Evolutionary conservation across 2,888 invertebrate genomes (phyloP).

Genomic region (Dermolepida albohirtum): DNA sequence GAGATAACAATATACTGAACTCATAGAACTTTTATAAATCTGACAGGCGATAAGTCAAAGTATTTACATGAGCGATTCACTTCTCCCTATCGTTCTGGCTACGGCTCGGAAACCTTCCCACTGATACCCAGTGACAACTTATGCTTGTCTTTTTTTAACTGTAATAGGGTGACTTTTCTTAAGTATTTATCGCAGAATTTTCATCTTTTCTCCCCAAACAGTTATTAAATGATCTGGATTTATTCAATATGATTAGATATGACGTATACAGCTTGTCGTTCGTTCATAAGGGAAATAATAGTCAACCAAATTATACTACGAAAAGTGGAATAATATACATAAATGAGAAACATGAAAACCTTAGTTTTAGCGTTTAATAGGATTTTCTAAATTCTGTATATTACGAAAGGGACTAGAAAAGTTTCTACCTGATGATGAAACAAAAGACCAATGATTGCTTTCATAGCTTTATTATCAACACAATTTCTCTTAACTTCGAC

Average conservation of each 20-base stretch:
- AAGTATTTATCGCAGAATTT: slow-evolving; percentile 27
- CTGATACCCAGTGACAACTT: slow-evolving; percentile 47
- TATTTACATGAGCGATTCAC: slow-evolving; percentile 57
- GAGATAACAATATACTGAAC: slow-evolving; percentile 59
- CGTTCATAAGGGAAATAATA: too few species aligned
- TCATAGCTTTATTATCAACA: too few species aligned
- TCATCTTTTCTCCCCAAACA: slow-evolving; percentile 17
- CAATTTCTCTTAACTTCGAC: too few species aligned
- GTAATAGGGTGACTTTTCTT: slow-evolving; percentile 23
- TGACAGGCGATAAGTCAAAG: slow-evolving; percentile 60
- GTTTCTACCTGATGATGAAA: too few species aligned
- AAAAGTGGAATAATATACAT: too few species aligned
- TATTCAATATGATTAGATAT: neutral
- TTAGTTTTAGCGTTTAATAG: too few species aligned
- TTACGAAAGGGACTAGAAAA: too few species aligned
- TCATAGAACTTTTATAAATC: slow-evolving; percentile 59
- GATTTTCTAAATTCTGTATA: too few species aligned
- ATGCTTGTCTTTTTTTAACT: slow-evolving; percentile 44
- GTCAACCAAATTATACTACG: too few species aligned
- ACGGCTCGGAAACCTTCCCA: slow-evolving; percentile 36
- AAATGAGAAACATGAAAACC: too few species aligned
- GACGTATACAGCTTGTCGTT: too few species aligned
- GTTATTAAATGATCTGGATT: slow-evolving; percentile 26
- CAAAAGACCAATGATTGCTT: too few species aligned
- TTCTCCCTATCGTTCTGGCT: slow-evolving; percentile 49